Percentiles rank a stretch among this genome's conserved stretches.
Evolutionary conservation across 2,888 invertebrate species (phyloP).

Genomic region (Drosophila quinaria): DNA sequence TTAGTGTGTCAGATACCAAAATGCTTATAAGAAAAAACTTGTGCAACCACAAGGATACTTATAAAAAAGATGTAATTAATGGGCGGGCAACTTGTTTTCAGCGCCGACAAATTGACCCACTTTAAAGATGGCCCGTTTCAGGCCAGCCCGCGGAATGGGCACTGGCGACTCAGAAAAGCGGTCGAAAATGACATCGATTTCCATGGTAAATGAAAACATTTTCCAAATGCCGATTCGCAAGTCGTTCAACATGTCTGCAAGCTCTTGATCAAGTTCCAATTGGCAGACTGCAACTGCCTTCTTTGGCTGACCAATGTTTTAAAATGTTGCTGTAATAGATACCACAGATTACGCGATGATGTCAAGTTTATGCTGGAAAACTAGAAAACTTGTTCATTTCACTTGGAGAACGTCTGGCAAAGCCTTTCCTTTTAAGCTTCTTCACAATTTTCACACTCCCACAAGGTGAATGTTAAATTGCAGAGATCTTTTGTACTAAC

Average conservation of each 20-base stretch:
- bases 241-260: constrained; percentile 55
- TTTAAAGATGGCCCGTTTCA: constrained; percentile 29
- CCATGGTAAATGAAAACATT: constrained; percentile 46
- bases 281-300: constrained; percentile 10
- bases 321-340: constrained; percentile 29
- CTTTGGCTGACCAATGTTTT: constrained; percentile 17
- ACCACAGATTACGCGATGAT: constrained; percentile 37
- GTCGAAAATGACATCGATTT: constrained; percentile 61
- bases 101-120: constrained; percentile 43
- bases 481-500: background rate
- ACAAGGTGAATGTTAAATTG: background rate
- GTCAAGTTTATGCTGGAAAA: constrained; percentile 1
- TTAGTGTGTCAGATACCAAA: constrained; percentile 50
- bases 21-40: constrained; percentile 27
- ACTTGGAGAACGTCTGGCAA: constrained; percentile 4
- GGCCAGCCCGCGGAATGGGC: background rate
- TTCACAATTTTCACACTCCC: background rate
- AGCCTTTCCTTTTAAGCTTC: background rate
- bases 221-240: constrained; percentile 31
- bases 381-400: constrained; percentile 19
- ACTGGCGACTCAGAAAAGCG: constrained; percentile 22
- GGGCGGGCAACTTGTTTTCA: constrained; percentile 53
- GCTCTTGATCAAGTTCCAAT: constrained; percentile 16
- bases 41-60: constrained; percentile 60
- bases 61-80: constrained; percentile 39